Conservation (phyloP, 2,797 vertebrate species). For the Xiphophorus birchmanni region DNA sequence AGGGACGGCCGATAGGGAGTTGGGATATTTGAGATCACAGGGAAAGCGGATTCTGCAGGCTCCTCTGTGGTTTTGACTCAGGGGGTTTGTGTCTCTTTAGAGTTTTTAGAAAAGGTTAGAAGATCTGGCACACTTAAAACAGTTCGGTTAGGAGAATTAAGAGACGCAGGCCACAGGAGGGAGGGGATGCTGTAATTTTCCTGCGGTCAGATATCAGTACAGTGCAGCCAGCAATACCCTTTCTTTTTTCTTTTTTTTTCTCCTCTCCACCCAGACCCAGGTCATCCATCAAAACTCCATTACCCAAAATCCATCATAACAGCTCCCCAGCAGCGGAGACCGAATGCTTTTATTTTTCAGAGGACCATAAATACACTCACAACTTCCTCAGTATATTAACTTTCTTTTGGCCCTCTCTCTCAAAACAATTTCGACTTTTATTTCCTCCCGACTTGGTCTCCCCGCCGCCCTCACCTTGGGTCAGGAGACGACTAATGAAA, state of each 20-base stretch:
- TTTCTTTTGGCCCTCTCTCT: constrained; percentile 56
- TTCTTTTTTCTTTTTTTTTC: not conserved
- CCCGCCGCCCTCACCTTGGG: constrained; percentile 47
- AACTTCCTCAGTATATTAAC: constrained; percentile 60
- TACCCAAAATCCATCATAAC: constrained; percentile 77
- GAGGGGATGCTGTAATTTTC: constrained; percentile 34
- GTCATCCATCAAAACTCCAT: constrained; percentile 80
- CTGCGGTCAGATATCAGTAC: constrained; percentile 53
- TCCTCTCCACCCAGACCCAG: constrained; percentile 41
- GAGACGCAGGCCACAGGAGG: constrained; percentile 13
- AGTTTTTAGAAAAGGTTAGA: not conserved
- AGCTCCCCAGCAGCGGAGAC: constrained; percentile 53
- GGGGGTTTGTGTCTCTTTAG: constrained; percentile 18
- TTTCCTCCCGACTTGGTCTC: constrained; percentile 58
- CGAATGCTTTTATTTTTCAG: constrained; percentile 56
- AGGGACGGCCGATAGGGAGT: constrained; percentile 52
- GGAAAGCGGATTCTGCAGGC: constrained; percentile 52
- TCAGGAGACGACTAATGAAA: constrained; percentile 70
- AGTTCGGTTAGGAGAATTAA: constrained; percentile 48
- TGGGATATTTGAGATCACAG: constrained; percentile 66
- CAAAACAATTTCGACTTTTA: constrained; percentile 71
- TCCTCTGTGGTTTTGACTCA: constrained; percentile 63
- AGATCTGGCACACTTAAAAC: constrained; percentile 56
- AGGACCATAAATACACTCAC: constrained; percentile 64
- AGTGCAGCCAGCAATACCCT: constrained; percentile 26